Base-by-base conservation (phyloP, 1,140 invertebrate species). In the Drosophila truncata region DNA sequence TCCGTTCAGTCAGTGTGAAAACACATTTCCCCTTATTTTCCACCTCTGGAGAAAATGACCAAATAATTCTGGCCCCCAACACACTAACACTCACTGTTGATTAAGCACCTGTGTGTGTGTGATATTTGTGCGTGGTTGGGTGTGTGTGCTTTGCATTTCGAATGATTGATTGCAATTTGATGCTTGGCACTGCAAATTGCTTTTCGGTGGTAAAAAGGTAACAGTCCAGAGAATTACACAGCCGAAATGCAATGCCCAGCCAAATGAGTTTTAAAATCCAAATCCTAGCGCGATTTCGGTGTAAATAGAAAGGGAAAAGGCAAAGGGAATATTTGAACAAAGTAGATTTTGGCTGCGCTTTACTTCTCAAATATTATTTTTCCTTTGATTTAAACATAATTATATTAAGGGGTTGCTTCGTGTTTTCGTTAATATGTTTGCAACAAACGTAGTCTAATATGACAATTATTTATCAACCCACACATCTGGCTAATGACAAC, bases 151-250 rank as follows among this genome's bases (percentile, higher is more conserved):
- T 72, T 86, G 76, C 84, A 88, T 80, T 73, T 87, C 78, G 41
- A 66, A 72, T 87, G 84, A 87, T 87, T 87, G 65, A 87, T 87
- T 90, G 73, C 64, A 58, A 67, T 88, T 84, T 88, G 77, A 87
- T 87, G 80, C 64, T 61, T 33, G 47, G 54, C 54, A 64, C 59
- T 65, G 57, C 39, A 87, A 78, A 80, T 88, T 59, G 73, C 35
- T 63, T 69, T 85, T 82, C 33, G 46, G 54, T 54, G 14, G 37
- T 33, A 16, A 29, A 57, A 55, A 16, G 20, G 52, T 44, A 41
- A 42, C 16, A 14, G n/a, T 31, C n/a, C 35, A 4, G 13, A 23
- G 23, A 18, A 23, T 37, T 42, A 35, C 62, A 23, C n/a, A 66
- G 10, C 3, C 13, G 31, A 54, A 47, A 71, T 71, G 31, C 67